Evolutionary conservation across 2,888 invertebrate genomes (phyloP).

Genomic region (Gortyna flavago): DNA sequence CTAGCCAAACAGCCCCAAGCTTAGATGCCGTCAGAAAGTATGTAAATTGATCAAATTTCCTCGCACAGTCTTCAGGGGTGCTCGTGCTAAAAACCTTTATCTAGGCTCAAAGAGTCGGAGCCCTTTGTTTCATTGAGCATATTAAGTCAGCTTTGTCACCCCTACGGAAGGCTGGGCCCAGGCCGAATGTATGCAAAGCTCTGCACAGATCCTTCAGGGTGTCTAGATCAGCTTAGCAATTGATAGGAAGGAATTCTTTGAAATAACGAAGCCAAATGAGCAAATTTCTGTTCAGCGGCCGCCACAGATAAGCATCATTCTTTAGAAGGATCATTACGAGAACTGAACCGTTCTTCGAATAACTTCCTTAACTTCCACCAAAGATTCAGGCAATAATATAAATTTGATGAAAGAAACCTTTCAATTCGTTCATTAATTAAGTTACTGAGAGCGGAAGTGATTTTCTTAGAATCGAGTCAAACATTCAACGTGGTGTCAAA

Average conservation of each 20-base stretch:
- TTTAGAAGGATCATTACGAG: neutral
- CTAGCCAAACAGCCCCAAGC: conserved; percentile 6
- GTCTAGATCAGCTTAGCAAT: neutral
- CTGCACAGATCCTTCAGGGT: too few species aligned
- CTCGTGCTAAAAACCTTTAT: conserved; percentile 26
- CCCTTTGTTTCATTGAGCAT: conserved; percentile 22
- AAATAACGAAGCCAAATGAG: conserved; percentile 7
- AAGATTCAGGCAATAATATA: conserved; percentile 35
- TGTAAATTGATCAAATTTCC: conserved; percentile 39
- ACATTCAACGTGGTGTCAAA: conserved; percentile 26
- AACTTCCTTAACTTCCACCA: conserved; percentile 24
- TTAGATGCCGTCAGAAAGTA: conserved; percentile 14
- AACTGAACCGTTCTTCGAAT: neutral
- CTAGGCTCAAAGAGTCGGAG: neutral
- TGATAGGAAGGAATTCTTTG: neutral
- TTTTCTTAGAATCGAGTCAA: conserved; percentile 23
- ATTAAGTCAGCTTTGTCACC: conserved; percentile 1
- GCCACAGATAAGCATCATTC: neutral
- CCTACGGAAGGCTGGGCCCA: neutral
- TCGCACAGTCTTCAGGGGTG: neutral
- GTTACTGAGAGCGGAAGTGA: conserved; percentile 41
- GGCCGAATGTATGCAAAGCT: neutral
- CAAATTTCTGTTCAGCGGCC: neutral
- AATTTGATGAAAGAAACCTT: conserved; percentile 34
- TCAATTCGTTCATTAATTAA: conserved; percentile 46